Evolutionary conservation across 1,140 invertebrate species (phyloP).

Genomic region (Diploscapter pachys): DNA sequence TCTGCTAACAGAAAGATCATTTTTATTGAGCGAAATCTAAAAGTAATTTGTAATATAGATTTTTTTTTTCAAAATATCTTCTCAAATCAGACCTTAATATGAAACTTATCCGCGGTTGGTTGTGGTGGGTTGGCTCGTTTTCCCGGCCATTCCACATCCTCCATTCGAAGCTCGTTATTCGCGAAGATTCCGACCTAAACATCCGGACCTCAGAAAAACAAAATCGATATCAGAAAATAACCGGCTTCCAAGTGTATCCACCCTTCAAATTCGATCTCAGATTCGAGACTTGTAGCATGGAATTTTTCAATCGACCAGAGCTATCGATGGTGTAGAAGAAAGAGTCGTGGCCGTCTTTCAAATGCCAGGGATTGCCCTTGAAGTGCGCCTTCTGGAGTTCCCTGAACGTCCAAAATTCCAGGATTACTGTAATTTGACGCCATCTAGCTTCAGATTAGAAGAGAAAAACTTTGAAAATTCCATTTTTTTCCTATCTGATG

Average conservation of each 20-base stretch:
- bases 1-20: no score
- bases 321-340: slow-evolving; percentile 54
- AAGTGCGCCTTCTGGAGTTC: slow-evolving; percentile 48
- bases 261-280: slow-evolving; percentile 38
- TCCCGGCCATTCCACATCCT: slow-evolving; percentile 97
- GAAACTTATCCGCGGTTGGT: slow-evolving; percentile 92
- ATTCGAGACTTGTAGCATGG: slow-evolving; percentile 51
- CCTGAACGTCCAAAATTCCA: slow-evolving; percentile 26
- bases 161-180: slow-evolving; percentile 81
- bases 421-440: no score
- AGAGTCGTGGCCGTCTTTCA: slow-evolving; percentile 53
- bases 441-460: no score
- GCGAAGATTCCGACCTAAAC: slow-evolving; percentile 81
- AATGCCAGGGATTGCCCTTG: slow-evolving; percentile 53
- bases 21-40: neutral
- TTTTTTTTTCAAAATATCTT: neutral
- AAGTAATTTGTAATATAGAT: neutral
- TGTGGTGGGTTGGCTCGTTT: slow-evolving; percentile 88
- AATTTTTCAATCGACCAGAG: slow-evolving; percentile 44
- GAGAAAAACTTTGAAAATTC: neutral
- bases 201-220: neutral
- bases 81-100: slow-evolving; percentile 14
- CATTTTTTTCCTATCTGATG: neutral
- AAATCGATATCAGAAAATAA: slow-evolving; percentile 22
- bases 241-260: slow-evolving; percentile 46